Conservation (phyloP, 2,888 invertebrate genomes). For the Amorpha juglandis region DNA sequence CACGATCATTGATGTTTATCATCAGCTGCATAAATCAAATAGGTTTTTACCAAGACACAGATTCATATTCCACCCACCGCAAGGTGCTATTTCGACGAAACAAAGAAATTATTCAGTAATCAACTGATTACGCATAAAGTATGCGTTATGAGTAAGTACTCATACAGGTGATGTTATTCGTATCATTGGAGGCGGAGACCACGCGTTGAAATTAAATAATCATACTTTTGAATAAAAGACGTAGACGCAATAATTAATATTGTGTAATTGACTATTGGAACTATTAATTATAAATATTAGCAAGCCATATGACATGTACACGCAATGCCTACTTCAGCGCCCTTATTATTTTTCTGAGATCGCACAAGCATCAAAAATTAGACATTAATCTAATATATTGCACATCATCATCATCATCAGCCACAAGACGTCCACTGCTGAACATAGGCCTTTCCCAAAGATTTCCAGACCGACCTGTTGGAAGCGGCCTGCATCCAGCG, state of each 20-base stretch:
- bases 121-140: slow-evolving; percentile 9
- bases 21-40: slow-evolving; percentile 5
- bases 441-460: no score
- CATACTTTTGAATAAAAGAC: background rate
- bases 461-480: no score
- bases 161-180: no score
- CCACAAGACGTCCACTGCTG: no score
- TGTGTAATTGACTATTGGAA: background rate
- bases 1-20: background rate
- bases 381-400: no score
- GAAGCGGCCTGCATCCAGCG: no score
- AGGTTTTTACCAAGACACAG: slow-evolving; percentile 14
- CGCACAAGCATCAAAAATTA: background rate
- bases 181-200: background rate
- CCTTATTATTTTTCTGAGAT: no score
- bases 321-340: no score
- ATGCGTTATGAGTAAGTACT: no score
- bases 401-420: no score
- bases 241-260: background rate
- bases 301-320: no score
- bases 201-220: background rate
- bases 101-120: slow-evolving; percentile 21
- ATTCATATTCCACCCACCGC: slow-evolving; percentile 22
- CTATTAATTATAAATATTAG: slow-evolving; percentile 11
- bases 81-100: slow-evolving; percentile 22